Percentiles rank a stretch among this genome's conserved stretches.
Conservation (phyloP, 1,140 invertebrate species). For the Zaprionus capensis region DNA sequence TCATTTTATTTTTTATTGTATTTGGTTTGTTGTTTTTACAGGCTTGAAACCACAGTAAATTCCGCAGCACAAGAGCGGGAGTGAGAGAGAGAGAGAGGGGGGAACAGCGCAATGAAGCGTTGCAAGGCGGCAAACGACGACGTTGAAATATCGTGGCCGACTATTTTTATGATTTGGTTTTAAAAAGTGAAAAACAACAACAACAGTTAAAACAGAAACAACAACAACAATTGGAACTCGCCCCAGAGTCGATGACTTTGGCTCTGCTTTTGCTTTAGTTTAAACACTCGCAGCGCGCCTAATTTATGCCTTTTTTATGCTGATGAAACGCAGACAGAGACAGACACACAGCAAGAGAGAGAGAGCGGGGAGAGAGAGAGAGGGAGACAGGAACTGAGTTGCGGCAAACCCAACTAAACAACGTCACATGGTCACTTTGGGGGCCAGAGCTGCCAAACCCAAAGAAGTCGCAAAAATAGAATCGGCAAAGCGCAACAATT, state of each 20-base stretch:
- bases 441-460: constrained; percentile 8
- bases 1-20: constrained; percentile 63
- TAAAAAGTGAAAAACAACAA: constrained; percentile 27
- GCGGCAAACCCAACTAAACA: constrained; percentile 23
- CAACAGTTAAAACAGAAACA: constrained; percentile 8
- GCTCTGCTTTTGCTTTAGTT: constrained; percentile 66
- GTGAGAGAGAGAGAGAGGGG: background rate
- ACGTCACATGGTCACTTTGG: constrained; percentile 27
- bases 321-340: constrained; percentile 69
- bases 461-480: constrained; percentile 22
- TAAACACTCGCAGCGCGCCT: constrained; percentile 71
- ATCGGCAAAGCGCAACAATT: constrained; percentile 38
- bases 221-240: constrained; percentile 26
- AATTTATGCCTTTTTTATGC: constrained; percentile 81
- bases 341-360: constrained; percentile 10
- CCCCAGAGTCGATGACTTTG: constrained; percentile 22
- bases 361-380: background rate
- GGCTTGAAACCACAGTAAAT: constrained; percentile 33
- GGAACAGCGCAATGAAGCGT: constrained; percentile 67
- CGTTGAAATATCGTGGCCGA: constrained; percentile 70
- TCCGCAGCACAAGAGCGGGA: background rate
- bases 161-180: constrained; percentile 73
- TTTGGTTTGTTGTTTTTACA: constrained; percentile 53
- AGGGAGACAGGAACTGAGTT: background rate
- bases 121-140: constrained; percentile 65